phyloP scores from a whole-genome alignment of 2,113 vertebrate genomes.

The Glaucidium brasilianum region DNA sequence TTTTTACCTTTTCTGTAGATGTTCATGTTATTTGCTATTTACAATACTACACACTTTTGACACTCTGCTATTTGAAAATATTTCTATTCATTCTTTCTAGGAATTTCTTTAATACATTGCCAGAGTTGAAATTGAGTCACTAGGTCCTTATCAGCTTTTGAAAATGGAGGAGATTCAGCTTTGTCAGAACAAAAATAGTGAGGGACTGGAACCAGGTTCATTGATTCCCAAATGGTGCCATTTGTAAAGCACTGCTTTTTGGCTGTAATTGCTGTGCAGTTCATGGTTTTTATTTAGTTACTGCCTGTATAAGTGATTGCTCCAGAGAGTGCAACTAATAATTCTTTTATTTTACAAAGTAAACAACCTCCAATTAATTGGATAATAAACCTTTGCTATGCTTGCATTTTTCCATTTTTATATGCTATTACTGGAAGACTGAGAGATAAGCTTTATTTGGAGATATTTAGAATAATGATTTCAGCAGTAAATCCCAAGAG shows the following conservation, averaged over 20 bases:
- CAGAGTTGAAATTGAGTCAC: background rate
- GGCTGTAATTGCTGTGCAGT: background rate
- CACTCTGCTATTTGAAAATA: background rate
- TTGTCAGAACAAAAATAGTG: background rate
- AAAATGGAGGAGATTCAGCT: background rate
- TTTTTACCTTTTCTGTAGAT: background rate
- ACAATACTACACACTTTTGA: background rate
- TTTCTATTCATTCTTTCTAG: background rate
- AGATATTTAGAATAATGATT: background rate
- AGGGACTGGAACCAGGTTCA: background rate
- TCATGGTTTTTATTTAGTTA: background rate
- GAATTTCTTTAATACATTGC: background rate
- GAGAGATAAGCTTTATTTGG: constrained; percentile 35
- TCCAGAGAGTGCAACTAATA: background rate
- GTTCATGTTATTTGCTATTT: background rate
- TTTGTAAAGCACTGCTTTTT: background rate
- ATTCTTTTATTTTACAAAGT: background rate
- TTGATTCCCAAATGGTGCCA: background rate
- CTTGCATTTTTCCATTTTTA: background rate
- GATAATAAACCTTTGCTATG: constrained; percentile 23
- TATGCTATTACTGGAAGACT: background rate
- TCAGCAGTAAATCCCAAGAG: background rate
- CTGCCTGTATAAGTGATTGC: background rate
- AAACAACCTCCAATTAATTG: constrained; percentile 23
- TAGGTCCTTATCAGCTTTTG: background rate